Conservation (phyloP, 2,113 vertebrate genomes). For the Carassius gibelio region DNA sequence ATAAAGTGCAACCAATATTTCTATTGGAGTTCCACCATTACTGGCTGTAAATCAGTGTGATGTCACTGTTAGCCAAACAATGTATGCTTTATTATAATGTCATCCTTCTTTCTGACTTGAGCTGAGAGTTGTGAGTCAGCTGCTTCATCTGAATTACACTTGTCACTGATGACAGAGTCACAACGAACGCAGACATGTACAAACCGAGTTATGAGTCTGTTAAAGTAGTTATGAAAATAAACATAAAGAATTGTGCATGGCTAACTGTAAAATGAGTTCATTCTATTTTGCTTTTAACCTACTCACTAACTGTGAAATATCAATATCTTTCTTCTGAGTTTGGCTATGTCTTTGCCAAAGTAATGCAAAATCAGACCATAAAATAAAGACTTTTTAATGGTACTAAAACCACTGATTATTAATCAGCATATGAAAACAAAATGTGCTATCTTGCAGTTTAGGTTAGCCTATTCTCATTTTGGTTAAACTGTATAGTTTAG, state of each 20-base stretch:
- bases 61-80: slow-evolving; percentile 3
- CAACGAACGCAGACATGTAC: not conserved
- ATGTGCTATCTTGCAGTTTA: not conserved
- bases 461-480: not conserved
- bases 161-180: not conserved
- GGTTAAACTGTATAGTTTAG: too few relatives aligned
- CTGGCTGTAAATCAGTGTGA: not conserved
- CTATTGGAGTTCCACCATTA: not conserved
- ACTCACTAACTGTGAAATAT: not conserved
- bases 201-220: not conserved
- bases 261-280: not conserved
- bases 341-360: not conserved
- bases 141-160: slow-evolving; percentile 56
- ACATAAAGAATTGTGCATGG: not conserved
- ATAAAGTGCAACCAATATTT: not conserved
- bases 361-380: not conserved
- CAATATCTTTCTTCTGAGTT: not conserved
- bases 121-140: slow-evolving; percentile 52
- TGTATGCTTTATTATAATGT: slow-evolving; percentile 33
- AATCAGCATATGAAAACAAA: not conserved
- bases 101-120: slow-evolving; percentile 38
- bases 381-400: not conserved
- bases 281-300: not conserved
- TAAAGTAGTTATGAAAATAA: not conserved
- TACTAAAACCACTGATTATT: too few relatives aligned